These are phyloP conservation scores for Hystrix brachyura DNA, from an alignment of 2,113 vertebrate species.

Conservation along the genomic window DNA sequence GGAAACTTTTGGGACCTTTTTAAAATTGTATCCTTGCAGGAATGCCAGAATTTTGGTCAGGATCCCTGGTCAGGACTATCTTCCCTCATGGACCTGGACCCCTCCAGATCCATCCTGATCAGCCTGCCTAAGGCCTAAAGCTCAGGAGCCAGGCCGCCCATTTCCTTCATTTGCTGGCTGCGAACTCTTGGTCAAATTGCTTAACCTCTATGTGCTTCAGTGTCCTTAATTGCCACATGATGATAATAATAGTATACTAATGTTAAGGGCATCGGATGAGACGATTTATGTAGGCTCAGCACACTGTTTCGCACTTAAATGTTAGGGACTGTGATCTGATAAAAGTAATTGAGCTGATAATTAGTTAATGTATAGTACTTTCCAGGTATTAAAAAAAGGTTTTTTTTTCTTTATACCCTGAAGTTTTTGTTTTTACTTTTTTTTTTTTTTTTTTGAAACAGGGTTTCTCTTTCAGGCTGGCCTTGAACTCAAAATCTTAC, in stretches of 20 bases:
- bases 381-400: not conserved
- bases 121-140: not conserved
- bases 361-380: not conserved
- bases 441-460: not conserved
- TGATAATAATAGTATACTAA: not conserved
- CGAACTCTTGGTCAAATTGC: conserved; percentile 34
- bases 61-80: not conserved
- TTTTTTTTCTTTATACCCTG: not conserved
- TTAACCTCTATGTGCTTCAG: conserved; percentile 22
- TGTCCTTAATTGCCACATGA: not conserved
- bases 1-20: not conserved
- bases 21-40: not conserved
- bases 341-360: conserved; percentile 8
- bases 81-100: not conserved
- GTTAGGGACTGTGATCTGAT: conserved; percentile 18
- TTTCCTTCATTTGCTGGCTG: not conserved
- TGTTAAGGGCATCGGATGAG: not conserved
- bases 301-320: not conserved
- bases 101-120: not conserved
- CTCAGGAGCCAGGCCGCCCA: not conserved
- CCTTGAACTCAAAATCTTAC: not conserved
- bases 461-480: not conserved
- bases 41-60: not conserved
- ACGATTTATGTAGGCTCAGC: not conserved
- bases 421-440: not conserved